These are phyloP conservation scores for human DNA, from an alignment of 2,113 vertebrate genomes.

Conservation along the genomic window DNA sequence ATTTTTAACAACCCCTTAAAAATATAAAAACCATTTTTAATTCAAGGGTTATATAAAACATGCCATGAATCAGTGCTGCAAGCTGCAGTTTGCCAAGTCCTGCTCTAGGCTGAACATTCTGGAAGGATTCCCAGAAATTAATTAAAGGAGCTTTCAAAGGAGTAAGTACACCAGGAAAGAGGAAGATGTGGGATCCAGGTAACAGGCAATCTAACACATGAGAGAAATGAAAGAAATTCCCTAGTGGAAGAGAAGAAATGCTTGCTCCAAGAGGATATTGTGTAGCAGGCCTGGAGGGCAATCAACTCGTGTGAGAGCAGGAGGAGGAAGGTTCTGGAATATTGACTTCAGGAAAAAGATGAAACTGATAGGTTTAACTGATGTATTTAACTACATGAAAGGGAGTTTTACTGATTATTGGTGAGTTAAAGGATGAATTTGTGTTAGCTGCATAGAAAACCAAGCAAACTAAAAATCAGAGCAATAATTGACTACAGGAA, in stretches of 20 bases:
- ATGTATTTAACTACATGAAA: background rate
- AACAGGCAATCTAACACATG: background rate
- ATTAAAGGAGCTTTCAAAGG: background rate
- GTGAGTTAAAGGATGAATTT: background rate
- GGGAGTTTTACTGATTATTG: background rate
- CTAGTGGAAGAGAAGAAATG: background rate
- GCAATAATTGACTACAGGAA: background rate
- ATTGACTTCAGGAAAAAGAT: background rate
- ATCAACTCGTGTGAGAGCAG: background rate
- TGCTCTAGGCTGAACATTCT: background rate
- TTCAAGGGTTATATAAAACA: background rate
- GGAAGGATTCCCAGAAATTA: conserved; percentile 22
- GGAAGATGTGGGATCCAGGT: background rate
- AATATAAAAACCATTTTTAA: background rate
- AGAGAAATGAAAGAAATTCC: background rate
- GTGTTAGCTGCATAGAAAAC: background rate
- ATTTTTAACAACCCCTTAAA: background rate
- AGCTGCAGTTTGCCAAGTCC: background rate
- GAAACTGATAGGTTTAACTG: background rate
- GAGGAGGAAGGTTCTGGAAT: background rate
- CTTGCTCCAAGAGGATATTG: background rate
- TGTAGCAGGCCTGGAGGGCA: background rate
- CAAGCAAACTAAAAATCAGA: background rate
- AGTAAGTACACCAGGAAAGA: background rate
- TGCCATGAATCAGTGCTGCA: background rate